These are phyloP conservation scores for Sialis fuliginosa DNA, from an alignment of 2,888 invertebrate genomes.

Conservation along the genomic window DNA sequence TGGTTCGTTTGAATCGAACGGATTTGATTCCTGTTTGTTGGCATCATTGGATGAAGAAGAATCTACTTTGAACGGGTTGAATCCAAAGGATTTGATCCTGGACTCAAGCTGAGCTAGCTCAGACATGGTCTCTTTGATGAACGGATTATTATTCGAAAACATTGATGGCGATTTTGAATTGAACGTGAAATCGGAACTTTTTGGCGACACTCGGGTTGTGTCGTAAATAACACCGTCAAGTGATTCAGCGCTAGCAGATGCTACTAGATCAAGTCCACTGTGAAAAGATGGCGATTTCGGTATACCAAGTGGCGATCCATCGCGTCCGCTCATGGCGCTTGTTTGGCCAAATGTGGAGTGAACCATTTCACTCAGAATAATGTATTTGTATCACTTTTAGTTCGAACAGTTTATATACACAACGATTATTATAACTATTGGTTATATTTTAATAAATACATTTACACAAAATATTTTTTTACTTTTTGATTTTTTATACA, in stretches of 20 bases:
- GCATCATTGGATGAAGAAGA: neutral
- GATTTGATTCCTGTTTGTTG: neutral
- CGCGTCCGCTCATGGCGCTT: conserved; percentile 22
- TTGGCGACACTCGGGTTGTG: neutral
- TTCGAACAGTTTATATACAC: conserved; percentile 15
- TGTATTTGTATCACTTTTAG: neutral
- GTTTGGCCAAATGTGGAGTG: conserved; percentile 26
- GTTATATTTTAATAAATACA: too few relatives aligned
- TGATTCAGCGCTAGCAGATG: conserved; percentile 32
- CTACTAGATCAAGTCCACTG: conserved; percentile 67
- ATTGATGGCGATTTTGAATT: neutral
- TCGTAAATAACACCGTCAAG: conserved; percentile 22
- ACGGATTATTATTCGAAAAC: conserved; percentile 4
- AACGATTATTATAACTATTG: too few relatives aligned
- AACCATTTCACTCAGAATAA: conserved; percentile 19
- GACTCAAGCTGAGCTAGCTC: conserved; percentile 4
- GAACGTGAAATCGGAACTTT: neutral
- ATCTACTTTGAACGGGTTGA: conserved; percentile 1
- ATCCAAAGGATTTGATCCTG: conserved; percentile 4
- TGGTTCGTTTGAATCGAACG: neutral
- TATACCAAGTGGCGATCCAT: conserved; percentile 47
- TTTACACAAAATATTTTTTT: too few relatives aligned
- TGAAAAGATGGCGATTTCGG: conserved; percentile 81
- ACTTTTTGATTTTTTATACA: too few relatives aligned
- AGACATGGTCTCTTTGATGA: conserved; percentile 2